Conservation (phyloP, 2,888 invertebrate genomes). For the Protonemura montana region DNA sequence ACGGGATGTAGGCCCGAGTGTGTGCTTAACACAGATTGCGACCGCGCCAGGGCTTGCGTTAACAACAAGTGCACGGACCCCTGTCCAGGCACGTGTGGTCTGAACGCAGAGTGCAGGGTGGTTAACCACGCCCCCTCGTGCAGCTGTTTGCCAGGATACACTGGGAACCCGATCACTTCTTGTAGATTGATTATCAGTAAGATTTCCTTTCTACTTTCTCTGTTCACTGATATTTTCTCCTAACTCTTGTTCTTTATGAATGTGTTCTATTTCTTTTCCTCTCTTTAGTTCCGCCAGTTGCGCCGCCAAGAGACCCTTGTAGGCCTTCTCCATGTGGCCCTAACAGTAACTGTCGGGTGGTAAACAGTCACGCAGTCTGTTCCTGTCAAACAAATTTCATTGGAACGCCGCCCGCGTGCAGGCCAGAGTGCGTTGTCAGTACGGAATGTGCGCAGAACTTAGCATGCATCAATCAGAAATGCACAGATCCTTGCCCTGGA, state of each 20-base stretch:
- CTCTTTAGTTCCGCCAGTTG: slow-evolving; percentile 50
- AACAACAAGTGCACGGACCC: slow-evolving; percentile 87
- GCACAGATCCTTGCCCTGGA: slow-evolving; percentile 74
- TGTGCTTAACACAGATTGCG: slow-evolving; percentile 83
- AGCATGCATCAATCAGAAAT: slow-evolving; percentile 74
- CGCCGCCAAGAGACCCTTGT: slow-evolving; percentile 67
- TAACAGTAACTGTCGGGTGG: slow-evolving; percentile 78
- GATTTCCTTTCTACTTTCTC: slow-evolving; percentile 28
- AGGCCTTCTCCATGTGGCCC: slow-evolving; percentile 83
- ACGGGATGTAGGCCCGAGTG: slow-evolving; percentile 82
- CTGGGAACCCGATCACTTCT: slow-evolving; percentile 79
- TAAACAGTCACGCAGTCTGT: slow-evolving; percentile 75
- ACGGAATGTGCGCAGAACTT: slow-evolving; percentile 73
- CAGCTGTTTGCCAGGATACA: slow-evolving; percentile 74
- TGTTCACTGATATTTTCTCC: slow-evolving; percentile 29
- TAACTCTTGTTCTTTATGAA: slow-evolving; percentile 39
- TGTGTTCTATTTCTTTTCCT: slow-evolving; percentile 30
- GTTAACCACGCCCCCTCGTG: slow-evolving; percentile 84
- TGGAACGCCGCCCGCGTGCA: slow-evolving; percentile 73
- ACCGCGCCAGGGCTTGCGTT: slow-evolving; percentile 76
- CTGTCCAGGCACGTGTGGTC: slow-evolving; percentile 82
- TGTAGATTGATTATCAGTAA: slow-evolving; percentile 64
- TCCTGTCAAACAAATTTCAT: slow-evolving; percentile 72
- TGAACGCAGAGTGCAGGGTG: slow-evolving; percentile 83
- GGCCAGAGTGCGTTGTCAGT: slow-evolving; percentile 76